Conservation (phyloP, 2,888 invertebrate genomes). For the Bombyx huttoni region DNA sequence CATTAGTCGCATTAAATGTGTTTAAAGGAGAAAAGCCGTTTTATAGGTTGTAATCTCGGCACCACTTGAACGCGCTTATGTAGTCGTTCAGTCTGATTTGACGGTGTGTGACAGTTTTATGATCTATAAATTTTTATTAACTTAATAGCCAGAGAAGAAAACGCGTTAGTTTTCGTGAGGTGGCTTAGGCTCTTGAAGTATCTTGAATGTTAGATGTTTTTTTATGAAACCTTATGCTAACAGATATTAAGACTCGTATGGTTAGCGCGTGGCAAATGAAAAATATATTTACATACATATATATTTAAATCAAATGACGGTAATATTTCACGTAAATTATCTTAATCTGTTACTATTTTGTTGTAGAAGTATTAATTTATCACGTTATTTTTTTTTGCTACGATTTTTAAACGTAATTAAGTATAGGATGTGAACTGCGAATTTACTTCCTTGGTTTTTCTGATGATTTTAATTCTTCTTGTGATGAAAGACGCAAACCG, state of each 20-base stretch:
- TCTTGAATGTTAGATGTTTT: background rate
- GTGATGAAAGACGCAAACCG: background rate
- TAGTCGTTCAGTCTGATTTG: slow-evolving; percentile 26
- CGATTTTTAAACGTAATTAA: too few relatives aligned
- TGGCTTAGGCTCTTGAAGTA: background rate
- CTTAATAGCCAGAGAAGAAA: slow-evolving; percentile 13
- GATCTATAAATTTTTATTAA: slow-evolving; percentile 32
- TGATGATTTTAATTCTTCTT: too few relatives aligned
- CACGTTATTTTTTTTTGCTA: too few relatives aligned
- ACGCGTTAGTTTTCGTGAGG: background rate
- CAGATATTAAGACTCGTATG: background rate
- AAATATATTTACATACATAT: too few relatives aligned
- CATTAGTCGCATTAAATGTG: slow-evolving; percentile 7
- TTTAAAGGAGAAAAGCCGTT: slow-evolving; percentile 8
- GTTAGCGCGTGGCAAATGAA: too few relatives aligned
- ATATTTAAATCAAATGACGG: too few relatives aligned
- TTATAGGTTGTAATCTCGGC: slow-evolving; percentile 15
- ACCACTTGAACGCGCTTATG: slow-evolving; percentile 11
- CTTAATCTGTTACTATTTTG: too few relatives aligned
- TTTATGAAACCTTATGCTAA: background rate
- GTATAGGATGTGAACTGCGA: too few relatives aligned
- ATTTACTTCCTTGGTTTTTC: too few relatives aligned
- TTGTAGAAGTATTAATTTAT: too few relatives aligned
- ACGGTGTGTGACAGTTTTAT: slow-evolving; percentile 30
- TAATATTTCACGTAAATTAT: too few relatives aligned